These are phyloP conservation scores for Manis crassicaudata DNA, from an alignment of 2,797 vertebrate genomes.

Conservation along the genomic window DNA sequence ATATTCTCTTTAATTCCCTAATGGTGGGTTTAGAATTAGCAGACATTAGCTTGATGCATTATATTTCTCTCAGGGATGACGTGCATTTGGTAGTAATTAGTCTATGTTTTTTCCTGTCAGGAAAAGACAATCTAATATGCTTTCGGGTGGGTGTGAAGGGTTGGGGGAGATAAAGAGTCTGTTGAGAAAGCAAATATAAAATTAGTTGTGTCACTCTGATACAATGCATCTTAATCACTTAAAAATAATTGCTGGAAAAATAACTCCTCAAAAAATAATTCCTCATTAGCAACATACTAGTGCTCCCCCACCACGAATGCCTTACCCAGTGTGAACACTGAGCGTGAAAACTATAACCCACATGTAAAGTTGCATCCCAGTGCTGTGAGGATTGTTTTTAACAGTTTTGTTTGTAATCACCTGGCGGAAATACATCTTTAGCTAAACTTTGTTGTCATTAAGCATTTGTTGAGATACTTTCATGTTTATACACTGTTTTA, in stretches of 20 bases:
- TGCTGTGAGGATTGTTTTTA: background rate
- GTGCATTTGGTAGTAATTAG: background rate
- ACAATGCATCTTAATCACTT: constrained; percentile 45
- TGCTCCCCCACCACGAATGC: background rate
- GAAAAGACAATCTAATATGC: background rate
- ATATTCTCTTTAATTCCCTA: background rate
- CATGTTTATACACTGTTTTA: constrained; percentile 23
- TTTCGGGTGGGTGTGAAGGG: background rate
- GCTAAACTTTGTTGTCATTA: background rate
- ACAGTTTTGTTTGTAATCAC: constrained; percentile 42
- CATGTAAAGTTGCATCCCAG: background rate
- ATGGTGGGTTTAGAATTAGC: background rate
- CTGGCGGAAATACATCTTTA: constrained; percentile 34
- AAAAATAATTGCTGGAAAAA: constrained; percentile 50
- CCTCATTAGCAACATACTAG: constrained; percentile 33
- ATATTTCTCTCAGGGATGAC: background rate
- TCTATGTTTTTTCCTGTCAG: background rate
- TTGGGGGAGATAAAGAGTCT: background rate
- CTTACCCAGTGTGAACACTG: constrained; percentile 43
- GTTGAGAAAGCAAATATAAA: constrained; percentile 7
- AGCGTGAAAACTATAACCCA: constrained; percentile 12
- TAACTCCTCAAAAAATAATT: constrained; percentile 58
- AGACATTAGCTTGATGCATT: background rate
- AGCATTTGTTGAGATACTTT: background rate
- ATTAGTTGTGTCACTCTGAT: background rate